These are phyloP conservation scores for Thecocarcelia acutangulata DNA, from an alignment of 2,888 invertebrate genomes.

Conservation along the genomic window DNA sequence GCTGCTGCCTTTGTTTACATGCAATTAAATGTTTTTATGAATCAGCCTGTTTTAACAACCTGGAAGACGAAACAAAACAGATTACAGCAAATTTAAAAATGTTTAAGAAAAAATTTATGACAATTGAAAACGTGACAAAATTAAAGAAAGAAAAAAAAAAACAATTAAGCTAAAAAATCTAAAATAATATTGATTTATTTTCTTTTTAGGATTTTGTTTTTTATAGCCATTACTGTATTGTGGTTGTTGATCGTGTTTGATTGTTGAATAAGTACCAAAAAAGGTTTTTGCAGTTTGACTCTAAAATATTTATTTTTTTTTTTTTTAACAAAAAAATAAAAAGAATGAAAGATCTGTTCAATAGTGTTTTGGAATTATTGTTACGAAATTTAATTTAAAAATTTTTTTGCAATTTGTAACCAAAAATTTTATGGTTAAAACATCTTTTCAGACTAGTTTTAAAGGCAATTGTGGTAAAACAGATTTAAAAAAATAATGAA, in stretches of 20 bases:
- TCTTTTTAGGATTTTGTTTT: slow-evolving; percentile 21
- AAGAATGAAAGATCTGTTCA: slow-evolving; percentile 51
- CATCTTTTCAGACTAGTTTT: slow-evolving; percentile 34
- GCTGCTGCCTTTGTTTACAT: too few species aligned
- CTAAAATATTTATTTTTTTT: background rate
- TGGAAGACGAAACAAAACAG: background rate
- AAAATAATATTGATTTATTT: slow-evolving; percentile 11
- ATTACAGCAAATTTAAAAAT: background rate
- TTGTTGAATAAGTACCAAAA: slow-evolving; percentile 48
- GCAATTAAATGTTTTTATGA: too few species aligned
- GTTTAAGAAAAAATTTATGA: slow-evolving; percentile 16
- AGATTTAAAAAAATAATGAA: background rate
- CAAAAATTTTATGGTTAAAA: background rate
- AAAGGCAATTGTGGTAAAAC: slow-evolving; percentile 20
- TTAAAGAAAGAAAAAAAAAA: background rate
- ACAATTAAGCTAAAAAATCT: background rate
- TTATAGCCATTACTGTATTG: slow-evolving; percentile 52
- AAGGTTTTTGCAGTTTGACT: slow-evolving; percentile 1
- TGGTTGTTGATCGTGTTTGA: slow-evolving; percentile 69
- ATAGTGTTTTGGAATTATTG: slow-evolving; percentile 1
- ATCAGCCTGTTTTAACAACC: too few species aligned
- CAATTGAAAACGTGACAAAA: slow-evolving; percentile 4
- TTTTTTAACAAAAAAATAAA: background rate
- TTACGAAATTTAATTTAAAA: background rate
- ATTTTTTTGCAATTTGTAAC: slow-evolving; percentile 3